Evolutionary conservation across 2,113 vertebrate species (phyloP).

Genomic region (Mola mola): DNA sequence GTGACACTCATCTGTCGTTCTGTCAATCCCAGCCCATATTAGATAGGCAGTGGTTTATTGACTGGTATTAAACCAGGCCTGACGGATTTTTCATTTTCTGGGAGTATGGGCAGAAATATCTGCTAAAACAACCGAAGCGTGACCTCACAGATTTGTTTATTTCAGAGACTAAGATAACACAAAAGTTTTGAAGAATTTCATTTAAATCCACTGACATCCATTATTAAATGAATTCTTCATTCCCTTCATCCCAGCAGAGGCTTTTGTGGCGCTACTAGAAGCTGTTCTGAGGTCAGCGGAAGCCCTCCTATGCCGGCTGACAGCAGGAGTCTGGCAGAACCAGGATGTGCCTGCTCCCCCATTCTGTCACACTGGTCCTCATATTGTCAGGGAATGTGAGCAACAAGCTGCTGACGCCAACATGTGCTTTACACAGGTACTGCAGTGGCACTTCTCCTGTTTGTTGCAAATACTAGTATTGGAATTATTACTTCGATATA

Average conservation of each 20-base stretch:
- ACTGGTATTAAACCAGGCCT: too few relatives aligned
- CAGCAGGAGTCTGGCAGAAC: slow-evolving; percentile 64
- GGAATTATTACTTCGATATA: neutral
- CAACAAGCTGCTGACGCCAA: slow-evolving; percentile 51
- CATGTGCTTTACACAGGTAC: slow-evolving; percentile 55
- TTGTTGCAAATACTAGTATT: too few relatives aligned
- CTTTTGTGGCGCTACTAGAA: slow-evolving; percentile 65
- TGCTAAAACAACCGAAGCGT: too few relatives aligned
- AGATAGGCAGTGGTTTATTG: too few relatives aligned
- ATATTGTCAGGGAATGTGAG: slow-evolving; percentile 61
- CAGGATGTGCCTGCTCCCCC: slow-evolving; percentile 40
- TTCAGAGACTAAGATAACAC: too few relatives aligned
- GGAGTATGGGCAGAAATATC: too few relatives aligned
- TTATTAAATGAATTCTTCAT: neutral
- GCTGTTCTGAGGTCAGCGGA: slow-evolving; percentile 75
- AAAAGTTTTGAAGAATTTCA: too few relatives aligned
- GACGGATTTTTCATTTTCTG: too few relatives aligned
- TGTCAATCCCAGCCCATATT: too few relatives aligned
- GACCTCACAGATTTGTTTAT: too few relatives aligned
- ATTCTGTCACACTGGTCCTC: slow-evolving; percentile 25
- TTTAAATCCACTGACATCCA: too few relatives aligned
- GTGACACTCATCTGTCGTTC: too few relatives aligned
- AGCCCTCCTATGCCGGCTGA: slow-evolving; percentile 64
- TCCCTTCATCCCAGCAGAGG: slow-evolving; percentile 50
- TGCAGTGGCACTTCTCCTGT: neutral